Conservation (phyloP, 2,797 vertebrate genomes). For the Semaprochilodus insignis region DNA sequence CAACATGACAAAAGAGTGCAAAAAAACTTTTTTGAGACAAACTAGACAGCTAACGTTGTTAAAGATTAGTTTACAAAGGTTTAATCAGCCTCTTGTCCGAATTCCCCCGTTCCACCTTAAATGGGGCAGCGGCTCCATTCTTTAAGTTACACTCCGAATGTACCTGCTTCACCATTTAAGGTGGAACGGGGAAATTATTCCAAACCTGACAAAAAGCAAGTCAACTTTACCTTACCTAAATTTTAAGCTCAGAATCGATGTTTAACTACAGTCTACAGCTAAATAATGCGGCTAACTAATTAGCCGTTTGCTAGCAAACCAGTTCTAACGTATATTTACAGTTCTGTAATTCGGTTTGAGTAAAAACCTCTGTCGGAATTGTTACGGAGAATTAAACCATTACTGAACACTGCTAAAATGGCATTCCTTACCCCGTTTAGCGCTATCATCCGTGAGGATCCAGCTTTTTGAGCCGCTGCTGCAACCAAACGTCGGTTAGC, state of each 20-base stretch:
- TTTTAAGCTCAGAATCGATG: not conserved
- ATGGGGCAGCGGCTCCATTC: too few relatives aligned
- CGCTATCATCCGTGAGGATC: conserved; percentile 19
- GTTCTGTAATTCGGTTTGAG: not conserved
- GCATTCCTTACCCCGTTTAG: conserved; percentile 31
- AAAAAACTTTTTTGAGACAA: too few relatives aligned
- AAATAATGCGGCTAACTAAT: not conserved
- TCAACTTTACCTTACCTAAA: too few relatives aligned
- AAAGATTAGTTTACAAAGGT: too few relatives aligned
- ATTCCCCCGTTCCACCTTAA: too few relatives aligned
- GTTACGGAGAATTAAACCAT: not conserved
- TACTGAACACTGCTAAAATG: not conserved
- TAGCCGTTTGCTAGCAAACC: too few relatives aligned
- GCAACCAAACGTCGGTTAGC: not conserved
- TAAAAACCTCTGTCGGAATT: not conserved
- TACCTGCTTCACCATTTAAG: too few relatives aligned
- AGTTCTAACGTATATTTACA: not conserved
- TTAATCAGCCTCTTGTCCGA: too few relatives aligned
- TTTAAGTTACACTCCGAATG: too few relatives aligned
- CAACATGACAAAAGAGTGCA: too few relatives aligned
- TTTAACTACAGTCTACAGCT: not conserved
- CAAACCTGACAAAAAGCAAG: too few relatives aligned
- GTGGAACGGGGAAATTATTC: not conserved
- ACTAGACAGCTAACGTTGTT: too few relatives aligned
- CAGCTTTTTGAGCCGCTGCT: conserved; percentile 33